Percentiles rank a stretch among this genome's conserved stretches.
Conservation (phyloP, 1,140 invertebrate species). For the Bombus impatiens region DNA sequence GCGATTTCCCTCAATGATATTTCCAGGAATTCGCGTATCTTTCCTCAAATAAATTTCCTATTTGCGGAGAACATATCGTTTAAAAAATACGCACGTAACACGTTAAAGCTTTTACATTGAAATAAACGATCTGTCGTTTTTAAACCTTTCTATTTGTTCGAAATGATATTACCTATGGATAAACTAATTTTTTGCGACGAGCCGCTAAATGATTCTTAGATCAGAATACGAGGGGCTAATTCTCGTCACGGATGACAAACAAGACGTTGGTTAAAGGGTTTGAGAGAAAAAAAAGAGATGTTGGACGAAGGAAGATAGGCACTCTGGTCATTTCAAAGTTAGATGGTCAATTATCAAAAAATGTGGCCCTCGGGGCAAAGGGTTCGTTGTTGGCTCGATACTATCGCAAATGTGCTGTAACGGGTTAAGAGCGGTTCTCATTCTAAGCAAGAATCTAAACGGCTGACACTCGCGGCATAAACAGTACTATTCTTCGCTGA, state of each 20-base stretch:
- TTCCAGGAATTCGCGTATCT: background rate
- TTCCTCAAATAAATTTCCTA: background rate
- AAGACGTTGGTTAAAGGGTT: too few species aligned
- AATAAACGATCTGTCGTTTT: background rate
- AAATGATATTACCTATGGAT: background rate
- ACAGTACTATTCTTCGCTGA: background rate
- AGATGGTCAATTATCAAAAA: constrained; percentile 61
- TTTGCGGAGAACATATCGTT: background rate
- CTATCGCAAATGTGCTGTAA: constrained; percentile 61
- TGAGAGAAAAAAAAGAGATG: background rate
- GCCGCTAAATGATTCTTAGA: background rate
- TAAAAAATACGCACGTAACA: background rate
- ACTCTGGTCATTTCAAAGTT: constrained; percentile 41
- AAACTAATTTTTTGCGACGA: background rate
- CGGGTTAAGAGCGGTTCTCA: constrained; percentile 65
- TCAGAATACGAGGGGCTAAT: background rate
- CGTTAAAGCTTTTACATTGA: too few species aligned
- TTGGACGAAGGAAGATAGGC: background rate
- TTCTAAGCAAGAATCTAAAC: constrained; percentile 4
- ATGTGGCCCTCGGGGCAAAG: constrained; percentile 38
- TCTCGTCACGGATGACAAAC: background rate
- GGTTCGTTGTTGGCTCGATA: constrained; percentile 35
- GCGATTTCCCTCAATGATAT: background rate
- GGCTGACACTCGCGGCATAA: background rate
- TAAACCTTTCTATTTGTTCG: too few species aligned